Evolutionary conservation across 2,888 invertebrate species (phyloP).

Genomic region (Sarcophaga variegata): DNA sequence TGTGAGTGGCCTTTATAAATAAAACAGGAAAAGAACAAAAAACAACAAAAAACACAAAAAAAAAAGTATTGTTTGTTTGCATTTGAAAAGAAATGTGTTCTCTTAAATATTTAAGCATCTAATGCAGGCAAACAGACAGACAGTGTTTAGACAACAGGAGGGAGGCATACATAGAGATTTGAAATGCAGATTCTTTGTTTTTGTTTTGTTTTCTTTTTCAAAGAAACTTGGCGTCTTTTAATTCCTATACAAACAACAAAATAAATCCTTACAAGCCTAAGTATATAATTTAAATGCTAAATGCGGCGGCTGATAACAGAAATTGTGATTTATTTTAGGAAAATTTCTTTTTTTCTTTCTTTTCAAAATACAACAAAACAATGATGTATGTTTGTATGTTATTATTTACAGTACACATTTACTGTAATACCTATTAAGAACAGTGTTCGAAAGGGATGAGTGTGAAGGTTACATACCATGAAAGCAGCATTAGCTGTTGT

Average conservation of each 20-base stretch:
- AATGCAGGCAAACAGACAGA: slow-evolving; percentile 11
- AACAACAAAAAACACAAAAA: too few species aligned
- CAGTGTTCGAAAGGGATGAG: neutral
- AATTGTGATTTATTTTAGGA: neutral
- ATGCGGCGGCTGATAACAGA: neutral
- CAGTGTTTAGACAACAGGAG: too few species aligned
- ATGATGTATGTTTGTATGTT: neutral
- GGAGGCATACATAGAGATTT: slow-evolving; percentile 27
- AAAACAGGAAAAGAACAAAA: slow-evolving; percentile 29
- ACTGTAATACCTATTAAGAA: neutral
- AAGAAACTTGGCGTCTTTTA: neutral
- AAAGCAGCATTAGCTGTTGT: slow-evolving; percentile 21
- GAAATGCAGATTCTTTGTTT: slow-evolving; percentile 8
- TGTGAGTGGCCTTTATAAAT: slow-evolving; percentile 49
- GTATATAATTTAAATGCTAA: neutral
- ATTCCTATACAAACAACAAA: neutral
- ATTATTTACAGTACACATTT: slow-evolving; percentile 39
- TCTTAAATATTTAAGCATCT: slow-evolving; percentile 29
- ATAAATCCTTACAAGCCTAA: neutral
- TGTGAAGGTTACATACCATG: slow-evolving; percentile 2
- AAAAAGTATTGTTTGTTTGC: neutral
- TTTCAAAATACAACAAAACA: too few species aligned
- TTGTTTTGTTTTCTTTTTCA: neutral
- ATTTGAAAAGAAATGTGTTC: neutral
- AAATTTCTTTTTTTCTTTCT: neutral